Base-by-base conservation (phyloP, 1,140 invertebrate species). In the Trichoplusia ni region DNA sequence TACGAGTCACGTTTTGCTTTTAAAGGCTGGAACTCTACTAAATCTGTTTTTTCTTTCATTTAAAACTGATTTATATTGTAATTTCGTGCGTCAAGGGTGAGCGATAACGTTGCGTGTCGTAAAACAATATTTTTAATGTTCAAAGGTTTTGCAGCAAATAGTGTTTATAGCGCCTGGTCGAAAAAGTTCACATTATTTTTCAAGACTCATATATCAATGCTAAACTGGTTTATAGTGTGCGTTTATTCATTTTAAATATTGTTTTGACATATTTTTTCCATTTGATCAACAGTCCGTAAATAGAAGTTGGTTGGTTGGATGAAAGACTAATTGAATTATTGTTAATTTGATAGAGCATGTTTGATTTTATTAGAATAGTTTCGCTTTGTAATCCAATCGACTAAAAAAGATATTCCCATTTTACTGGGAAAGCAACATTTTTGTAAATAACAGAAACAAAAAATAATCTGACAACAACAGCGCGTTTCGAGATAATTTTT, bases 51-150 rank as follows among this genome's bases (percentile, higher is more conserved):
- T 38, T 37, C 51, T 38, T 54, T 38, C 38, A 54, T 54, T 54
- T 54, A 54, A 53, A 38, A 38, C 72, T 64, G 59, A 71, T 70
- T 73, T 73, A 73, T 70, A 62, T 65, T 53, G 64, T 65, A 63
- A 54, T 67, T 66, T 53, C 68, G 56, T 71, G 72, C 62, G 64
- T 64, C 42, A 37, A 37, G 51, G 19, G 51, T 54, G 42, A 29
- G 53, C 64, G 68, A 69, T 77, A 64, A 33, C 11, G 54, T 76
- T 73, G 79, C 75, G 71, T 79, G 77, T 69, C 66, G 42, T 56
- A 46, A 40, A 33, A 67, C 69, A 79, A 79, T 79, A 72, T 70
- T 53, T 75, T 76, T 11, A 54, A 38, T 16, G 33, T 54, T 38
- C 51, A 23, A 38, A 38, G 51, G 19, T 21, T 35, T 37, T 54